phyloP scores from a whole-genome alignment of 2,888 invertebrate genomes.

The Adela reaumurella region DNA sequence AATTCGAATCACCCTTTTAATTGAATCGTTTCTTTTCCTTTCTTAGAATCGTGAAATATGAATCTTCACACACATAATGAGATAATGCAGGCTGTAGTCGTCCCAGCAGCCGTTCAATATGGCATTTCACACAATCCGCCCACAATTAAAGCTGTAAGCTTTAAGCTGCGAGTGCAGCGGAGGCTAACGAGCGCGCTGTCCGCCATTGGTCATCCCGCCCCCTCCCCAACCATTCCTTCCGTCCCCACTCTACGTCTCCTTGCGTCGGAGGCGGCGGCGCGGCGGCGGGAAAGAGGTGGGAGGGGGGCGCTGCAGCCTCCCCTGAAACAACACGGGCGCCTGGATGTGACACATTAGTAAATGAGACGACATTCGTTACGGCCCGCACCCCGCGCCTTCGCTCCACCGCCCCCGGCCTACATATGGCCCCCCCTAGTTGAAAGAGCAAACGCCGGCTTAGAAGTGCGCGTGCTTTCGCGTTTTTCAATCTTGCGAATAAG shows the following conservation, averaged over 20 bases:
- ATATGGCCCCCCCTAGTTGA: too few relatives aligned
- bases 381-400: constrained; percentile 45
- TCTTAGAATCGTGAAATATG: too few relatives aligned
- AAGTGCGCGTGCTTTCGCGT: too few relatives aligned
- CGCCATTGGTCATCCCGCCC: constrained; percentile 40
- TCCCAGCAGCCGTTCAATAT: too few relatives aligned
- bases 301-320: constrained; percentile 6
- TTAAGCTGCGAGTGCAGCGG: constrained; percentile 1
- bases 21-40: too few relatives aligned
- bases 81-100: too few relatives aligned
- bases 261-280: too few relatives aligned
- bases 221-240: constrained; percentile 8
- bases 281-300: too few relatives aligned
- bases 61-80: too few relatives aligned
- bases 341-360: constrained; percentile 59
- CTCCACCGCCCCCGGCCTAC: constrained; percentile 15
- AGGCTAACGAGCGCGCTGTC: constrained; percentile 3
- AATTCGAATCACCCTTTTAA: too few relatives aligned
- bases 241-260: constrained; percentile 12
- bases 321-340: constrained; percentile 47
- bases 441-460: too few relatives aligned
- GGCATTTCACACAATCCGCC: background rate
- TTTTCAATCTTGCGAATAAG: too few relatives aligned
- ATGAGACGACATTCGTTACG: constrained; percentile 57
- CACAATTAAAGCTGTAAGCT: background rate